These are phyloP conservation scores for Blastomussa wellsi DNA, from an alignment of 92 coral and sea anemone genomes.

Conservation along the genomic window DNA sequence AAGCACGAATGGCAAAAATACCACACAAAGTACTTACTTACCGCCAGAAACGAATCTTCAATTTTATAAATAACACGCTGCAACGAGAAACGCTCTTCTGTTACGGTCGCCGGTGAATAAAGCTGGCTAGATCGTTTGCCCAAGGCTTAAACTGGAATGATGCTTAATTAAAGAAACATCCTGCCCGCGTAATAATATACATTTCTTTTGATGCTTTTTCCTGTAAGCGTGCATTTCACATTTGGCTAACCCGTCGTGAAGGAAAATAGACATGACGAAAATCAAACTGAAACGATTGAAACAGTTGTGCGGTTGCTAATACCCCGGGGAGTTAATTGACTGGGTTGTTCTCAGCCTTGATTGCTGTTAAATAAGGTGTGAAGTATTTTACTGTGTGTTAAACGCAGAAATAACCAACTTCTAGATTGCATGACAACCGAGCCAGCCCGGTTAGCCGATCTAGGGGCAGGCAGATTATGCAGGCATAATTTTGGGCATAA, in stretches of 20 bases:
- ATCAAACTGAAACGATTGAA: not conserved
- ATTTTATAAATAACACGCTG: not conserved
- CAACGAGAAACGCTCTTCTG: not conserved
- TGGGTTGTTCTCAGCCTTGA: not conserved
- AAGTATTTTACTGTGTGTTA: no score
- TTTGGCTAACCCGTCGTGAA: not conserved
- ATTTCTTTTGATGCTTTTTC: not conserved
- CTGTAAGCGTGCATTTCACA: not conserved
- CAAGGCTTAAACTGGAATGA: not conserved
- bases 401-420: no score
- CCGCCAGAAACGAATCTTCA: not conserved
- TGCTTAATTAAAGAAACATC: not conserved
- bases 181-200: not conserved
- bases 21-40: not conserved
- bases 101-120: no score
- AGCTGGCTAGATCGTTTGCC: not conserved
- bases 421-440: no score
- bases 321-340: not conserved
- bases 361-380: not conserved
- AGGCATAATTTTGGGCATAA: no score
- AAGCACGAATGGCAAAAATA: not conserved
- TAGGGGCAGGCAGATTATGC: no score
- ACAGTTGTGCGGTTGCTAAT: not conserved
- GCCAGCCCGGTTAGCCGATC: no score
- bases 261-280: not conserved